Evolutionary conservation across 2,888 invertebrate species (phyloP).

Genomic region (Phania funesta): DNA sequence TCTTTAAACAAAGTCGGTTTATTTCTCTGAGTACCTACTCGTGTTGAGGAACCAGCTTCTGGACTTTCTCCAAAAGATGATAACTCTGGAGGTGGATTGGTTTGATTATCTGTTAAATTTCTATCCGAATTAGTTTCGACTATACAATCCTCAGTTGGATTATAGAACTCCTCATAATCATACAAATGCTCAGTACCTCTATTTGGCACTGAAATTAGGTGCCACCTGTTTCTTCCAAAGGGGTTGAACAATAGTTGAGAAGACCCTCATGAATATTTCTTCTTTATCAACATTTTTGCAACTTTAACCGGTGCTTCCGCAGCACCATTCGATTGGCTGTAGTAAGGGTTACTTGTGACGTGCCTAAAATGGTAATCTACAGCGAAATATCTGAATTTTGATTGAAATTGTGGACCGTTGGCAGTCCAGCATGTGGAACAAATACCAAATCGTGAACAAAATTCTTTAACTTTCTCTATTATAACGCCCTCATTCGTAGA

Average conservation of each 20-base stretch:
- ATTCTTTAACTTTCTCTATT: slow-evolving; percentile 28
- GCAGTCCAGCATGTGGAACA: slow-evolving; percentile 22
- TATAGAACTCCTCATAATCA: too few species aligned
- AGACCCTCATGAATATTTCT: slow-evolving; percentile 1
- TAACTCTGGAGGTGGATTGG: not conserved
- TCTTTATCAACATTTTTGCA: slow-evolving; percentile 7
- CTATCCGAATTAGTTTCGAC: not conserved
- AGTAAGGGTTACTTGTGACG: slow-evolving; percentile 6
- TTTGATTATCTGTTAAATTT: not conserved
- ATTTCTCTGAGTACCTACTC: too few species aligned
- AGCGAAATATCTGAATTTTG: slow-evolving; percentile 2
- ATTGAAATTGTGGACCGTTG: slow-evolving; percentile 20
- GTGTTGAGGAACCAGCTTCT: not conserved
- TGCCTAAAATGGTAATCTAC: not conserved
- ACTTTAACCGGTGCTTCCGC: not conserved
- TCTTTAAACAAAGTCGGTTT: too few species aligned
- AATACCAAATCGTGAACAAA: slow-evolving; percentile 10
- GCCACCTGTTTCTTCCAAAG: not conserved
- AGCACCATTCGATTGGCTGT: slow-evolving; percentile 17
- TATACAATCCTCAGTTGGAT: not conserved
- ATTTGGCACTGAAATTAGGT: not conserved
- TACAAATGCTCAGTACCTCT: too few species aligned
- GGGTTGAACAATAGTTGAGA: slow-evolving; percentile 12
- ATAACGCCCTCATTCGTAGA: slow-evolving; percentile 4
- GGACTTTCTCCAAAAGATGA: not conserved